Base-by-base conservation (phyloP, 35 echinoderm and acorn worm genomes). In the Chiridota heheva region DNA sequence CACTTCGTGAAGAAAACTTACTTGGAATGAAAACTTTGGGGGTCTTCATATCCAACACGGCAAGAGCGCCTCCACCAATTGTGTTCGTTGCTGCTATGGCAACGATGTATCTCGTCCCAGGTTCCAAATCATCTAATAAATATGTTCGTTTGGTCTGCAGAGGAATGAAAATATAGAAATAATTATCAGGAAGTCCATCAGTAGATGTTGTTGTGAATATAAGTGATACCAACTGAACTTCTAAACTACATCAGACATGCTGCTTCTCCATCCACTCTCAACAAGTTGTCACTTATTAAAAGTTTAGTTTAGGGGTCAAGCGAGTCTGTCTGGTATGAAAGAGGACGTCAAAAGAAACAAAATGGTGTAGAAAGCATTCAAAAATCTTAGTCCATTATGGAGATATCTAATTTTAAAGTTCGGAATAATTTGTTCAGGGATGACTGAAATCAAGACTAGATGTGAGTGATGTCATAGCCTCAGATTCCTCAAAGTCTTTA, bases 1-100 rank as follows among this genome's bases (percentile, higher is more conserved):
- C n/a, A n/a, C n/a, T n/a, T n/a, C n/a, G n/a, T n/a, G n/a, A n/a
- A 29, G 4, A 5, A 18, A 76, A 69, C 75, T 78, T 62, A 78
- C 75, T 58, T 78, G 75, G 75, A 2, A 61, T 78, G 75, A 60
- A 51, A 40, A 78, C 33, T 58, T 22, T 78, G 12, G 75, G 75
- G 29, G 75, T 78, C 33, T 61, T 78, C 28, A 78, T 78, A 58
- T 78, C 75, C 53, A 78, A 78, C 75, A 78, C 12, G 57, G 75
- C 75, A 43, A 61, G 75, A 40, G 38, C 36, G 42, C 75, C 75
- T 61, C 75, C 75, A 40, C 75, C 75, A 27, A 78, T 62, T 3
- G 31, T n/a, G 53, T 78, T 78, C 12, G 75, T 60, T 3, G 75
- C 75, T 40, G 35, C 58, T 18, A 78, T 4, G 8, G 53, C 62